Conservation (phyloP, 2,113 vertebrate genomes). For the Gorsachius goisagi region DNA sequence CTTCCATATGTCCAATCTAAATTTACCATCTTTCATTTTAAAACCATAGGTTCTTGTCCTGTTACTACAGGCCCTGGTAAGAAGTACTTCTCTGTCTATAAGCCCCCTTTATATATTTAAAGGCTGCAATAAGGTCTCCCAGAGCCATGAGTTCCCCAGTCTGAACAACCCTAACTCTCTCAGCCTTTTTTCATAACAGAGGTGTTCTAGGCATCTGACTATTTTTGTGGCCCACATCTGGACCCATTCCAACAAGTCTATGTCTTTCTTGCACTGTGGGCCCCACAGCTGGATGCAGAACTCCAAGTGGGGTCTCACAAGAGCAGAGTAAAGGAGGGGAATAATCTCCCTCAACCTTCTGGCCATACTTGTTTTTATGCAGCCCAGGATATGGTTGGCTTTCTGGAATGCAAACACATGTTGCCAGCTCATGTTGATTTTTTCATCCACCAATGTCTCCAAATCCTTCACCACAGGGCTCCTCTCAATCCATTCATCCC, state of each 20-base stretch:
- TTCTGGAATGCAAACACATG: not conserved
- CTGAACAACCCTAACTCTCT: not conserved
- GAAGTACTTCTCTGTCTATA: not conserved
- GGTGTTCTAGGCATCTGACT: not conserved
- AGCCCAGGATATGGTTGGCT: accelerated
- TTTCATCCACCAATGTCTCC: not conserved
- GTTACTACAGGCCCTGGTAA: not conserved
- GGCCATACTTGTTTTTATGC: not conserved
- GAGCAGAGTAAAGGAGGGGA: not conserved
- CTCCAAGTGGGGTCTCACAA: not conserved
- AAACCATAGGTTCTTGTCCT: not conserved
- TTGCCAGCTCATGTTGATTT: not conserved
- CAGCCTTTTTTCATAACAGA: not conserved
- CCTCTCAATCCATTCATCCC: not conserved
- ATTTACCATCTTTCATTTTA: not conserved
- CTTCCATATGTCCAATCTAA: not conserved
- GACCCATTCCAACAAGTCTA: not conserved
- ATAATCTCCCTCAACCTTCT: not conserved
- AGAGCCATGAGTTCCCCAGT: not conserved
- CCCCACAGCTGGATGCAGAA: not conserved
- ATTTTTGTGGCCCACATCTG: not conserved
- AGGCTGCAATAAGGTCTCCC: not conserved
- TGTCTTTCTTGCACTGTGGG: not conserved
- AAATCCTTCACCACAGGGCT: not conserved
- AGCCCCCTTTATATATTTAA: not conserved